Base-by-base conservation (phyloP, 2,888 invertebrate species). In the Oscheius sp. region DNA sequence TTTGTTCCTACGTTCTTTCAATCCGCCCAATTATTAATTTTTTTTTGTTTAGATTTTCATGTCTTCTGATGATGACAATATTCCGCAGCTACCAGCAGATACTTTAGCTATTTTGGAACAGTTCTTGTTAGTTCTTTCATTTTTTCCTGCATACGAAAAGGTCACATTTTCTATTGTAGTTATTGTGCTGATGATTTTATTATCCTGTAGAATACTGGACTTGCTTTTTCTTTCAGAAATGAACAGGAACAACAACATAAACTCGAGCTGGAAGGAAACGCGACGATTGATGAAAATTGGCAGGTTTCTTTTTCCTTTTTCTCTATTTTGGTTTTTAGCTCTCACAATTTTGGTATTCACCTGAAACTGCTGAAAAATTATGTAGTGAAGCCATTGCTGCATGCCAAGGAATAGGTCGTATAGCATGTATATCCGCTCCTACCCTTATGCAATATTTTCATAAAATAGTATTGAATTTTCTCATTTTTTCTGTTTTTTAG, bases 281-380 rank as follows among this genome's bases (percentile, higher is more conserved):
- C 49, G 12, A 62, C 66, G 44, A 66, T 78, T 22, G 70, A 73
- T 44, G 80, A 80, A 68, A 74, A 80, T 67, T 80, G 80, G 80
- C 80, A 79, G 74, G 77, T 73, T 22, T 67, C 17, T 5, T 47
- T 79, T 62, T 72, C 86, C 30, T 80, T 78, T 95, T 94, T n/a
- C n/a, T n/a, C 30, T 67, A 22, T 5, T 47, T 79, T 62, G 71
- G 86, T 32, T 80, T 78, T 95, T 94, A 96, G 93, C 88, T 96
- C 44, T 95, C 95, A 85, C 96, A 96, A 88, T 96, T 97, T 89
- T 97, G 96, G 96, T 97, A 97, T 85, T 91, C 92, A 83, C 91
- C 92, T 44, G 87, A 89, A 2, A 96, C 96, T 0, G 91, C 93
- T 45, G 49, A 65, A 38, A 70, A 64, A 14, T 32, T 77, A 22